Evolutionary conservation across 2,113 vertebrate species (phyloP).

Genomic region (Hypanus sabinus): DNA sequence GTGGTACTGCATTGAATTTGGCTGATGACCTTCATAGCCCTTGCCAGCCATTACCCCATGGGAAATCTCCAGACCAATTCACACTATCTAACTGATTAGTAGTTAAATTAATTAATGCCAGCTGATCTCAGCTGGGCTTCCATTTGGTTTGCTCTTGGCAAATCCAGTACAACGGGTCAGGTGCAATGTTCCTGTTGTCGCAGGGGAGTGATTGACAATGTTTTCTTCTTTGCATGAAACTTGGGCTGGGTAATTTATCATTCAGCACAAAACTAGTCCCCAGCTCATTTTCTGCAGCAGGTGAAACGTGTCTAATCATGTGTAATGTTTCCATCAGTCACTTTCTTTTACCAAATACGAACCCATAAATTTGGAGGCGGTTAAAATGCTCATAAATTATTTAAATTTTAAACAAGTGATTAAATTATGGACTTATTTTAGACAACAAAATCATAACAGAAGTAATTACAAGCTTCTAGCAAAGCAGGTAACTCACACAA

Average conservation of each 20-base stretch:
- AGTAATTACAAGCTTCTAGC: constrained; percentile 13
- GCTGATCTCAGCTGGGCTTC: constrained; percentile 63
- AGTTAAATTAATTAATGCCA: constrained; percentile 62
- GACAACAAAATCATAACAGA: constrained; percentile 14
- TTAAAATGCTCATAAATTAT: constrained; percentile 35
- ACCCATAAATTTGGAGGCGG: constrained; percentile 23
- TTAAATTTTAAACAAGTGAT: constrained; percentile 36
- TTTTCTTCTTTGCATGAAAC: constrained; percentile 59
- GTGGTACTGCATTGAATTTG: constrained; percentile 3
- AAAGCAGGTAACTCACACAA: constrained; percentile 7
- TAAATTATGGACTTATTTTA: constrained; percentile 28
- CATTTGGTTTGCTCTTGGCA: constrained; percentile 59
- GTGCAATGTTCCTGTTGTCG: constrained; percentile 46
- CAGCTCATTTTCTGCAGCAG: constrained; percentile 43
- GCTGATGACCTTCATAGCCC: constrained; percentile 48
- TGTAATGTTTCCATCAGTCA: constrained; percentile 39
- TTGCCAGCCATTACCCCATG: constrained; percentile 50
- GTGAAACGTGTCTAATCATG: constrained; percentile 35
- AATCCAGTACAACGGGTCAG: constrained; percentile 47
- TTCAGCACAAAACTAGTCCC: constrained; percentile 45
- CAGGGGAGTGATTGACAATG: constrained; percentile 55
- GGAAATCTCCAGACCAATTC: constrained; percentile 56
- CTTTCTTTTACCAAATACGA: constrained; percentile 27
- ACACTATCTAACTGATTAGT: constrained; percentile 50
- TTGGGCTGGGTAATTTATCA: constrained; percentile 39